These are phyloP conservation scores for Brachypteracias leptosomus DNA, from an alignment of 2,113 vertebrate genomes.

Conservation along the genomic window DNA sequence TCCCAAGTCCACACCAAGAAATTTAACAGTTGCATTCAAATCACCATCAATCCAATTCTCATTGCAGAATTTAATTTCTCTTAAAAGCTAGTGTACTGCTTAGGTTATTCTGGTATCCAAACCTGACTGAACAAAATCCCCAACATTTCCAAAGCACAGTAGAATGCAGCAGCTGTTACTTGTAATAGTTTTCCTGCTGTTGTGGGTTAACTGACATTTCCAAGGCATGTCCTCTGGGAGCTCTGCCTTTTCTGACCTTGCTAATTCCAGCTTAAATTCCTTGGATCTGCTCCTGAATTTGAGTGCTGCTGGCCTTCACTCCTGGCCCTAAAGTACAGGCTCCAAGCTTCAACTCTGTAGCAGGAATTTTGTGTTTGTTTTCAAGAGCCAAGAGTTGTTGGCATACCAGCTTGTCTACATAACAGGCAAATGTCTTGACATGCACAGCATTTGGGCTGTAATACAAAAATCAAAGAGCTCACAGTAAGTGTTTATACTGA, in stretches of 20 bases:
- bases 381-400: neutral
- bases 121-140: neutral
- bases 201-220: neutral
- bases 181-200: neutral
- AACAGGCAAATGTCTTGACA: neutral
- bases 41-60: neutral
- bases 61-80: neutral
- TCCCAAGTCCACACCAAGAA: neutral
- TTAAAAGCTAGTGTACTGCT: neutral
- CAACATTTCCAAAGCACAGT: neutral
- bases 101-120: neutral
- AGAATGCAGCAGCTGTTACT: neutral
- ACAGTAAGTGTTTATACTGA: neutral
- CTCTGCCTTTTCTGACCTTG: neutral
- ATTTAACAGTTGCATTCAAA: neutral
- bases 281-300: neutral
- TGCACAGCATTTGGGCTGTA: neutral
- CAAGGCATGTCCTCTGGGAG: neutral
- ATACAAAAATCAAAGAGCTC: neutral
- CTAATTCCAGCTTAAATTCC: neutral
- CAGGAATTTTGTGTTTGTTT: neutral
- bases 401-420: no score
- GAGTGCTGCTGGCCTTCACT: neutral
- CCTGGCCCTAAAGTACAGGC: neutral
- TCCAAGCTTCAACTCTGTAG: neutral